Base-by-base conservation (phyloP, 2,797 vertebrate genomes). In the Pteronotus mesoamericanus region DNA sequence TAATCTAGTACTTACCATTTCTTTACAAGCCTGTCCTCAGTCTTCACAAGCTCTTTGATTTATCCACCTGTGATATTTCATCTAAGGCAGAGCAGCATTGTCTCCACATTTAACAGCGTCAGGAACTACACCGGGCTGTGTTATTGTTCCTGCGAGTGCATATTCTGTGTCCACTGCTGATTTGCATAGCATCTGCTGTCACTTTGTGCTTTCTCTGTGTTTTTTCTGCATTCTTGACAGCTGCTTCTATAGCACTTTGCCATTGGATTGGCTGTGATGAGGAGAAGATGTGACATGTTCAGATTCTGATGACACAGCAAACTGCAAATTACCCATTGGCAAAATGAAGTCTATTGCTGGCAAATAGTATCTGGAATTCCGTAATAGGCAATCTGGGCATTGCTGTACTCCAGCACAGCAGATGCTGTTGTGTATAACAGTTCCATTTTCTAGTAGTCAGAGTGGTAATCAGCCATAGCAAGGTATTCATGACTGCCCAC, bases 121-220 rank as follows among this genome's bases (percentile, higher is more conserved):
- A 94, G 77, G 37, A 39, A 68, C 64, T 44, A 12, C 78, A 32
- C 46, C 1, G 9, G 72, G 72, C 90, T 71, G 46, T 0, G 0
- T 85, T 42, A 84, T 72, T 42, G 68, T 86, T 64, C 96, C 82
- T 18, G 6, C 16, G 14, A 78, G 16, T 39, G 42, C 24, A 55
- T 48, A 66, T 94, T 21, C 19, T 57, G 37, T 55, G 5, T 69
- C 97, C 55, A 82, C 55, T 71, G 55, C 57, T 74, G 53, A 83
- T 97, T 97, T 98, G 94, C 94, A 91, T 85, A 79, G 96, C 89
- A n/a, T 96, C 14, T 32, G 84, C 59, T 93, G 82, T 85, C 34
- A 9, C 89, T 94, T 96, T 93, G 90, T 21, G 22, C 92, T 96
- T 97, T 42, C 89, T 97, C 78, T 83, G 85, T 86, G 19, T 1